Conservation (phyloP, 2,888 invertebrate species). For the Thymelicus acteon region DNA sequence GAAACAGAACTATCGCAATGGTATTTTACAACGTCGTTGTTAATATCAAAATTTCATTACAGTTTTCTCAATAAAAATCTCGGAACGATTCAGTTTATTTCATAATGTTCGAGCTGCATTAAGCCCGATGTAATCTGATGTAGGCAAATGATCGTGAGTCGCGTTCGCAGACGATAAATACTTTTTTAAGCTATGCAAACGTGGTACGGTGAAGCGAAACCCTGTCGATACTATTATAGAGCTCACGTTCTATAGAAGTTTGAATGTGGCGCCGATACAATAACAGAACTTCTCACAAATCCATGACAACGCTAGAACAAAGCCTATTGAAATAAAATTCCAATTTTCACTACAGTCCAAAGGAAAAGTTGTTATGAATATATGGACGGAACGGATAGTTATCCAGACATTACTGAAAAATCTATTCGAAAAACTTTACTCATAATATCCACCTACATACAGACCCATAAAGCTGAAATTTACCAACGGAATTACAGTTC, state of each 20-base stretch:
- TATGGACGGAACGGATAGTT: too few relatives aligned
- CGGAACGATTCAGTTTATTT: slow-evolving; percentile 24
- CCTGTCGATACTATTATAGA: slow-evolving; percentile 15
- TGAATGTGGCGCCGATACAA: slow-evolving; percentile 23
- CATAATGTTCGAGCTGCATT: slow-evolving; percentile 34
- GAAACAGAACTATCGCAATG: slow-evolving; percentile 31
- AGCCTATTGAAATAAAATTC: slow-evolving; percentile 10
- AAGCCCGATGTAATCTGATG: slow-evolving; percentile 21
- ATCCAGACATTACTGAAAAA: too few relatives aligned
- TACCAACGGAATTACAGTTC: too few relatives aligned
- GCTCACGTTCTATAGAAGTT: slow-evolving; percentile 17
- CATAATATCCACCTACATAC: too few relatives aligned
- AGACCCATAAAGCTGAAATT: too few relatives aligned
- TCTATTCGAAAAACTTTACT: too few relatives aligned
- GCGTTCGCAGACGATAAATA: slow-evolving; percentile 34
- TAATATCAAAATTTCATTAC: slow-evolving; percentile 30
- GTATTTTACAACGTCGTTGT: slow-evolving; percentile 22
- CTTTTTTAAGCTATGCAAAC: slow-evolving; percentile 34
- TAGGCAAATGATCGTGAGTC: slow-evolving; percentile 32
- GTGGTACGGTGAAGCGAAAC: slow-evolving; percentile 25
- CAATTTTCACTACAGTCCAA: not conserved
- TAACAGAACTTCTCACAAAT: slow-evolving; percentile 8
- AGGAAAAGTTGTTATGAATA: not conserved
- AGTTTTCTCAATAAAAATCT: slow-evolving; percentile 27
- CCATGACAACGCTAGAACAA: slow-evolving; percentile 18